These are phyloP conservation scores for Eupithecia inturbata DNA, from an alignment of 2,888 invertebrate species.

Conservation along the genomic window DNA sequence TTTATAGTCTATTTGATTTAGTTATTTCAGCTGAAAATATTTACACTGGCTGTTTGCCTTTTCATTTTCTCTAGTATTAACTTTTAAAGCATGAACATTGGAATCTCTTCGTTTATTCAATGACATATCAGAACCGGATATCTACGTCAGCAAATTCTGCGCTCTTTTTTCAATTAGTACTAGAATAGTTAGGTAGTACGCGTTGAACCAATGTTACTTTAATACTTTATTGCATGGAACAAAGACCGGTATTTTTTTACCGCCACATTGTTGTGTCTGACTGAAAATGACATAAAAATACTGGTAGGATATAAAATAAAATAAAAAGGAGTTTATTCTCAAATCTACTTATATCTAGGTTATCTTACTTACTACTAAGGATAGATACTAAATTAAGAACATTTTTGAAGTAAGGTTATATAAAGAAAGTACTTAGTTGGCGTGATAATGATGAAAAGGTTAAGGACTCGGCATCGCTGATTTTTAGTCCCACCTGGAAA, in stretches of 20 bases:
- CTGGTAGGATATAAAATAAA: background rate
- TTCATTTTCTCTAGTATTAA: slow-evolving; percentile 31
- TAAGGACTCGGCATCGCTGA: too few species aligned
- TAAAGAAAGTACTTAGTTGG: too few species aligned
- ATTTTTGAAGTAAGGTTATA: too few species aligned
- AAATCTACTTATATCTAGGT: too few species aligned
- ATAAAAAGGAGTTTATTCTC: too few species aligned
- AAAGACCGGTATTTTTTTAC: background rate
- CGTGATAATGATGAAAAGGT: too few species aligned
- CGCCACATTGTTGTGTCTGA: background rate
- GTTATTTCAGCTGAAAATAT: slow-evolving; percentile 36
- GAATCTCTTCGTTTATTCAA: slow-evolving; percentile 3
- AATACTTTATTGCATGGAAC: background rate
- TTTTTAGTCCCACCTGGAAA: too few species aligned
- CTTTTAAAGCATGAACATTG: background rate
- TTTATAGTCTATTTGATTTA: slow-evolving; percentile 44
- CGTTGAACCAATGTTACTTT: background rate
- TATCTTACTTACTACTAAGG: too few species aligned
- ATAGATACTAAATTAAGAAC: too few species aligned
- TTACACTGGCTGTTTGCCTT: slow-evolving; percentile 32
- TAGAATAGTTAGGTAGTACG: background rate
- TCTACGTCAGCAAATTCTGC: background rate
- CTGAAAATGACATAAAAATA: background rate
- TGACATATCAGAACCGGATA: background rate
- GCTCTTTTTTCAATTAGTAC: background rate